Evolutionary conservation across 1,140 invertebrate genomes (phyloP).

Genomic region (Drosophila parvula): DNA sequence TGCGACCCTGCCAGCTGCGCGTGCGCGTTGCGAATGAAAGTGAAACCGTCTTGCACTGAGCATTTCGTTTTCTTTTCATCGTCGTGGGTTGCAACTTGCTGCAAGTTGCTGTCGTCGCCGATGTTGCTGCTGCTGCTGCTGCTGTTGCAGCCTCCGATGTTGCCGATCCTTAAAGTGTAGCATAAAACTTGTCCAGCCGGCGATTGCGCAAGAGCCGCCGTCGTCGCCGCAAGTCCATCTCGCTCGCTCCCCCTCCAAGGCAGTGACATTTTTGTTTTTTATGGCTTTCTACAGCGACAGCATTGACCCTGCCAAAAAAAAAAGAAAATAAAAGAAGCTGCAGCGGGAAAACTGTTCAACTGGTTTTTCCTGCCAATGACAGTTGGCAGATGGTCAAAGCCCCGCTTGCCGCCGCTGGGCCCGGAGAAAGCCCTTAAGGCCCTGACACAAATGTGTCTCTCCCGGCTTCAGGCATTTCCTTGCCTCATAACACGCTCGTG

Average conservation of each 20-base stretch:
- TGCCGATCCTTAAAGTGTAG: conserved; percentile 77
- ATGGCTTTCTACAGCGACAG: conserved; percentile 72
- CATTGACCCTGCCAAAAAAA: conserved; percentile 73
- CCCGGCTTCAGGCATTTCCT: conserved; percentile 13
- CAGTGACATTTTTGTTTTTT: conserved; percentile 63
- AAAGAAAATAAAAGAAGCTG: conserved; percentile 42
- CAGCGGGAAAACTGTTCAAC: conserved; percentile 72
- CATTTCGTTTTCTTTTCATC: conserved; percentile 81
- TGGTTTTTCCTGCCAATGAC: conserved; percentile 59
- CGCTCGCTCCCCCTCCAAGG: conserved; percentile 18
- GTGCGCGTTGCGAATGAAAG: conserved; percentile 82
- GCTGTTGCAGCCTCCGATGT: conserved; percentile 26
- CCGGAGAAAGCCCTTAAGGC: conserved; percentile 64
- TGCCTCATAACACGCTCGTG: conserved; percentile 19
- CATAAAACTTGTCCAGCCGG: conserved; percentile 72
- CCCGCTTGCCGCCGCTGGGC: conserved; percentile 6
- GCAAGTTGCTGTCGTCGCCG: conserved; percentile 26
- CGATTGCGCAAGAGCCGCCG: conserved; percentile 68
- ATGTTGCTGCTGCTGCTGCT: conserved; percentile 30
- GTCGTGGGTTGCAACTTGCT: conserved; percentile 27
- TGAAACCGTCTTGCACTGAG: conserved; percentile 73
- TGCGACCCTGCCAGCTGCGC: conserved; percentile 73
- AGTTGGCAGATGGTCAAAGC: conserved; percentile 29
- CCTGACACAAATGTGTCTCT: conserved; percentile 34
- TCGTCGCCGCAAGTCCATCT: conserved; percentile 9